These are phyloP conservation scores for Sminthurides bifidus DNA, from an alignment of 1,140 invertebrate species.

Conservation along the genomic window DNA sequence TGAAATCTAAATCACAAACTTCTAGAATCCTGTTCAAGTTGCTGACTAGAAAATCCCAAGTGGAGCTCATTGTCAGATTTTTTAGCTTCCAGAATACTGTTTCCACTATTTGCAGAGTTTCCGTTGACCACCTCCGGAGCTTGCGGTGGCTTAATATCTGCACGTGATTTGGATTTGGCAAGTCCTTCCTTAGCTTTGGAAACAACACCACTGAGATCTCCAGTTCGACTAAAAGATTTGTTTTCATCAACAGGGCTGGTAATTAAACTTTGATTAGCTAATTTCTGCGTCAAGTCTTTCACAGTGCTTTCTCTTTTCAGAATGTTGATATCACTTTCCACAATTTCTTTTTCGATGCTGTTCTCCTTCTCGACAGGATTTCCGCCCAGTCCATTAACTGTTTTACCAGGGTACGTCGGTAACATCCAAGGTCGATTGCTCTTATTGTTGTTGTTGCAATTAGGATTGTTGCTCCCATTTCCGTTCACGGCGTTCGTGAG, in stretches of 20 bases:
- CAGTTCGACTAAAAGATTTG: slow-evolving; percentile 45
- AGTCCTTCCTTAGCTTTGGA: slow-evolving; percentile 84
- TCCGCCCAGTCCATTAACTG: slow-evolving; percentile 10
- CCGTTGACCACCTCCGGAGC: slow-evolving; percentile 8
- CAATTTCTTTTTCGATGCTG: slow-evolving; percentile 10
- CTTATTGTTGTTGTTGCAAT: slow-evolving; percentile 47
- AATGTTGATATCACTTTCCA: slow-evolving; percentile 26
- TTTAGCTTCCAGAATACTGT: slow-evolving; percentile 56
- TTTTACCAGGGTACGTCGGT: slow-evolving; percentile 36
- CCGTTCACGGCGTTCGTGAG: slow-evolving; percentile 17
- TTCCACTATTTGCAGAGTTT: slow-evolving; percentile 33
- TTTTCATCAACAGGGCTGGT: slow-evolving; percentile 46
- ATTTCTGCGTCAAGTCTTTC: slow-evolving; percentile 72
- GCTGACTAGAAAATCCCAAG: slow-evolving; percentile 79
- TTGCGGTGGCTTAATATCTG: slow-evolving; percentile 44
- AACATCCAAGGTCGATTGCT: slow-evolving; percentile 51
- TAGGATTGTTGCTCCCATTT: slow-evolving; percentile 39
- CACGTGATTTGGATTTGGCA: slow-evolving; percentile 67
- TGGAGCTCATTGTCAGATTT: slow-evolving; percentile 86
- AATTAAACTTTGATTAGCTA: slow-evolving; percentile 54
- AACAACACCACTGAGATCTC: slow-evolving; percentile 57
- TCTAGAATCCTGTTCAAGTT: slow-evolving; percentile 68
- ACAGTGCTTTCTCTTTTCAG: slow-evolving; percentile 64
- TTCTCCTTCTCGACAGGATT: slow-evolving; percentile 31
- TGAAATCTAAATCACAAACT: slow-evolving; percentile 53